Evolutionary conservation across 2,888 invertebrate genomes (phyloP).

Genomic region (Ferrisia virgata): DNA sequence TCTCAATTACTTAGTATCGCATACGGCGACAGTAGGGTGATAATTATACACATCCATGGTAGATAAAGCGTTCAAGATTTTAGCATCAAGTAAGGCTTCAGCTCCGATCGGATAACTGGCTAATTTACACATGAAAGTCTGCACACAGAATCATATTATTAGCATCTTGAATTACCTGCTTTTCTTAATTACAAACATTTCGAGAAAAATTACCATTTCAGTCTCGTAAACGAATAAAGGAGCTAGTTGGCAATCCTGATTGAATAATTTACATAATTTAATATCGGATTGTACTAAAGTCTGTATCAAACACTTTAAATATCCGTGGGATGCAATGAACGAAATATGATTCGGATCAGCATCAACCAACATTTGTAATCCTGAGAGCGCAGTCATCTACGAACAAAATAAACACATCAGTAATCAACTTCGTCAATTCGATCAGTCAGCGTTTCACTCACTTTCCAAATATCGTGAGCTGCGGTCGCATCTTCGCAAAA

Average conservation of each 20-base stretch:
- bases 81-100: constrained; percentile 62
- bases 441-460: constrained; percentile 49
- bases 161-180: background rate
- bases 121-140: constrained; percentile 67
- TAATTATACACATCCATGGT: constrained; percentile 67
- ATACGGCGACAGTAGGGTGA: constrained; percentile 60
- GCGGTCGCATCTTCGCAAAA: constrained; percentile 83
- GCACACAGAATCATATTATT: too few relatives aligned
- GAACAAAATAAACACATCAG: constrained; percentile 36
- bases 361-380: constrained; percentile 73
- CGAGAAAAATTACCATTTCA: constrained; percentile 72
- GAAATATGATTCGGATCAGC: constrained; percentile 68
- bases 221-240: constrained; percentile 83
- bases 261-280: constrained; percentile 56
- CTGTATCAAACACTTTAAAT: constrained; percentile 78
- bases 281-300: constrained; percentile 73
- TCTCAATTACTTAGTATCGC: constrained; percentile 45
- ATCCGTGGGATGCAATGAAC: constrained; percentile 62
- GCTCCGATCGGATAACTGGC: constrained; percentile 67
- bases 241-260: constrained; percentile 65
- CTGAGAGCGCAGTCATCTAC: constrained; percentile 76
- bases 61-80: constrained; percentile 62
- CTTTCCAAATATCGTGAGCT: constrained; percentile 82
- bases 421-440: background rate
- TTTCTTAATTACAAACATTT: background rate